Evolutionary conservation across 2,797 vertebrate genomes (phyloP).

Genomic region (Sebastiscus tertius): DNA sequence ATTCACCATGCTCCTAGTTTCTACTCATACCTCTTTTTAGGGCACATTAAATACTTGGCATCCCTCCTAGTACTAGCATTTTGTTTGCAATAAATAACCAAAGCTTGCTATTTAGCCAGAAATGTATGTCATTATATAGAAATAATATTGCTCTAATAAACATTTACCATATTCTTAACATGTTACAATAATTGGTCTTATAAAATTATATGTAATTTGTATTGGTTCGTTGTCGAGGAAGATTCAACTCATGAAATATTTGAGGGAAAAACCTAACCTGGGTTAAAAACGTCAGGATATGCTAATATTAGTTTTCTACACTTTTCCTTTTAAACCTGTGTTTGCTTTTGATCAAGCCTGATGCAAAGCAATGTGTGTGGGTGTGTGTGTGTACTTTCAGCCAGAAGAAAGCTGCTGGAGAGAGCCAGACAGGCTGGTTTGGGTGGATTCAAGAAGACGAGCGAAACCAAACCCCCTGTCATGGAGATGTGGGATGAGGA

Average conservation of each 20-base stretch:
- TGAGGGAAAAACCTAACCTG: not conserved
- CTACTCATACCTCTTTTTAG: not conserved
- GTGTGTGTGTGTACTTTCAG: conserved; percentile 60
- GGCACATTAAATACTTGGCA: not conserved
- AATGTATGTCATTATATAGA: not conserved
- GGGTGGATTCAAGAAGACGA: conserved; percentile 81
- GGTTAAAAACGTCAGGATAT: not conserved
- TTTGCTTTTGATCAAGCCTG: conserved; percentile 14
- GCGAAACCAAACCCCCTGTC: conserved; percentile 73
- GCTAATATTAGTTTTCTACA: not conserved
- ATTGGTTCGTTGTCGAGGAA: not conserved
- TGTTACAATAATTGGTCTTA: not conserved
- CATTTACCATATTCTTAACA: not conserved
- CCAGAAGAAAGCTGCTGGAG: conserved; percentile 79
- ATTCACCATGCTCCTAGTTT: too few relatives aligned
- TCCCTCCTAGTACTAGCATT: not conserved
- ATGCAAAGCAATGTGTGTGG: conserved; percentile 35
- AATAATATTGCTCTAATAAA: not conserved
- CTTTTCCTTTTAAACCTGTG: not conserved
- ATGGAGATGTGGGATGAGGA: conserved; percentile 92
- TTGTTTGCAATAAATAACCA: not conserved
- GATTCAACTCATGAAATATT: not conserved
- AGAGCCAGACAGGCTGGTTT: conserved; percentile 79
- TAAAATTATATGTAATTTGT: not conserved
- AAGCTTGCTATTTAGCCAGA: not conserved